Evolutionary conservation across 2,888 invertebrate genomes (phyloP), one percentile per base, ranked within the genome.

Genomic region (Esperia sulphurella): DNA sequence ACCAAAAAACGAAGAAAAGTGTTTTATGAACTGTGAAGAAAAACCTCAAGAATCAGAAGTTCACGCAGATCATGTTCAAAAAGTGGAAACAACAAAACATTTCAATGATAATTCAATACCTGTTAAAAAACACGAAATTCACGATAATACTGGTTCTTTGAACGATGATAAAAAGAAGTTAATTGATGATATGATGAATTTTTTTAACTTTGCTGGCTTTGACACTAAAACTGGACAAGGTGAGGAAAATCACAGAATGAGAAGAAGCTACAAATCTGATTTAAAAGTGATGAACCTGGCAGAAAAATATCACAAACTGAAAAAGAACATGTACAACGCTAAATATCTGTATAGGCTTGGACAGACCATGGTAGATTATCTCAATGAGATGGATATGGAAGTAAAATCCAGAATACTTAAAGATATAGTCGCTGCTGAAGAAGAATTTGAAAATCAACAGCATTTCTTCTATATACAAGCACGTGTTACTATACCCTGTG

Each of bases 161-260:
- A 71, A 69, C 45, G 65, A 71, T 14, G 84, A 87, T 48, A 84
- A 83, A 61, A 85, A 78, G 57, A 79, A 83, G 66, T 76, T 82
- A 0, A 77, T 90, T 9, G 89, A 90, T 54, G 87, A 86, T 35
- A 63, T 90, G 47, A 62, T 90, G 42, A 75, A 72, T 60, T 82
- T 83, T 70, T 85, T 90, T 45, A 72, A 83, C 37, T 78, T 79
- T 65, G 71, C 75, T 59, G 79, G 71, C 13, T 68, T 74, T 54
- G 62, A 75, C 52, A 54, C 68, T 46, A 58, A 58, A 49, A 33
- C 49, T 29, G 58, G 57, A 14, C 44, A 45, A 8, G 51, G 59
- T 12, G 57, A 63, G 51, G 55, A 58, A 14, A 52, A 53, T 47
- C 40, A 54, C 31, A 75, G 79, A 58, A 52, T 55, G 28, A 83